Base-by-base conservation (phyloP, 2,888 invertebrate species). In the Caenorhabditis auriculariae region DNA sequence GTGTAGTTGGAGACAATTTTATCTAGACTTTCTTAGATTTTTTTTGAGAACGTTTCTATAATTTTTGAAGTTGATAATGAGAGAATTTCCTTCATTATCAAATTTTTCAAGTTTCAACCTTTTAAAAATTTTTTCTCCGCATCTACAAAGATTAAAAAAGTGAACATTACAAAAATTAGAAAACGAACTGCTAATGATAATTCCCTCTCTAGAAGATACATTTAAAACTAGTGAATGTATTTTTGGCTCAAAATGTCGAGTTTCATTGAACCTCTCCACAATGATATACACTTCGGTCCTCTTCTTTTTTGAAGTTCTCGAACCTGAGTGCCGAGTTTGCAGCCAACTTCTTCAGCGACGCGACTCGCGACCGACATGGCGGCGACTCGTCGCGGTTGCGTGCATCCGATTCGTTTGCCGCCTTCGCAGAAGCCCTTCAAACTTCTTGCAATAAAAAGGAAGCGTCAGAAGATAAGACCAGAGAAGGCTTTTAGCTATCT, bases 291-390 rank as follows among this genome's bases (percentile, higher is more conserved):
- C n/a, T n/a, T n/a, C n/a, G n/a, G n/a, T n/a, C n/a, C n/a, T n/a
- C n/a, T n/a, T n/a, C n/a, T 15, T 45, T 41, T 17, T 17, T 9
- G 2, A 12, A 19, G 12, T 24, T 26, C 17, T 19, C 45, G 19
- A 28, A 75, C 75, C 56, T 64, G 48, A 4, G 83, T 83, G 29
- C 96, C 98, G 26, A 98, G 85, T 84, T 96, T 98, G 0, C 91
- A 90, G 69, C 88, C 88, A 91, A 96, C 92, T 87, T 99, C 98
- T 82, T 96, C 91, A 2, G 96, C 91, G 1, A 99, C 98, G 82
- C 98, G 88, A 3, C 95, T 90, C 21, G 98, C 92, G 23, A 99
- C 98, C n/a, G 93, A 93, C 98, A 98, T 99, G 2, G 98, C 95
- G 23, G 98, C 98, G 2, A 99, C 98, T 83, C 98, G 86, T n/a